Conservation (phyloP, 2,797 vertebrate species). For the Iguana delicatissima region DNA sequence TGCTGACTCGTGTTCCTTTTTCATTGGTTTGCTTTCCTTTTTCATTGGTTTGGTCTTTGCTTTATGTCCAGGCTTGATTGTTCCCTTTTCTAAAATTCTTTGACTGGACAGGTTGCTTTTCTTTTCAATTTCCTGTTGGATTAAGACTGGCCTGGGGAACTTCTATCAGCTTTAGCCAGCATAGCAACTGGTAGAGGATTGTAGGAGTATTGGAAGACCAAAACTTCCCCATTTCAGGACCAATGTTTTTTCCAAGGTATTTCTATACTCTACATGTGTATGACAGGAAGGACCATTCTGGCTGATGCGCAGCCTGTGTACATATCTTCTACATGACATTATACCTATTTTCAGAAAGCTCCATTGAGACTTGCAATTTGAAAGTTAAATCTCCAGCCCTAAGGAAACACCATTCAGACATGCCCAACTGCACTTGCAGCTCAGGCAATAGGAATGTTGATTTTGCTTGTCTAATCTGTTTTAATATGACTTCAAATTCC, state of each 20-base stretch:
- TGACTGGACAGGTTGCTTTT: not conserved
- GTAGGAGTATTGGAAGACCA: not conserved
- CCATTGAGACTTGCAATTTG: not conserved
- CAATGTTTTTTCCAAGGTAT: not conserved
- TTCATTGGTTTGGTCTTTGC: not conserved
- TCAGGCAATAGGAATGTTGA: not conserved
- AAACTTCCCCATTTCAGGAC: not conserved
- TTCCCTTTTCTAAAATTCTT: not conserved
- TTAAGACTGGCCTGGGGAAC: not conserved
- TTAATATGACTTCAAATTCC: not conserved
- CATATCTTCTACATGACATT: not conserved
- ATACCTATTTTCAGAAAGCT: not conserved
- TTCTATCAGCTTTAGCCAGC: not conserved
- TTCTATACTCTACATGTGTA: not conserved
- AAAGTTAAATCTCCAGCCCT: not conserved
- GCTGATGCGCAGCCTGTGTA: not conserved
- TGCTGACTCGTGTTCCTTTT: no score
- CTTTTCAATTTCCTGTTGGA: not conserved
- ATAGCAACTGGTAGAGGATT: not conserved
- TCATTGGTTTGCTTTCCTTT: not conserved
- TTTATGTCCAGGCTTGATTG: not conserved
- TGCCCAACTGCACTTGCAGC: not conserved
- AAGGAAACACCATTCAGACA: not conserved
- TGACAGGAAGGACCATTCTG: not conserved
- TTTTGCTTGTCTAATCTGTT: not conserved